These are phyloP conservation scores for Pterocles burchelli DNA, from an alignment of 2,113 vertebrate species.

Conservation along the genomic window DNA sequence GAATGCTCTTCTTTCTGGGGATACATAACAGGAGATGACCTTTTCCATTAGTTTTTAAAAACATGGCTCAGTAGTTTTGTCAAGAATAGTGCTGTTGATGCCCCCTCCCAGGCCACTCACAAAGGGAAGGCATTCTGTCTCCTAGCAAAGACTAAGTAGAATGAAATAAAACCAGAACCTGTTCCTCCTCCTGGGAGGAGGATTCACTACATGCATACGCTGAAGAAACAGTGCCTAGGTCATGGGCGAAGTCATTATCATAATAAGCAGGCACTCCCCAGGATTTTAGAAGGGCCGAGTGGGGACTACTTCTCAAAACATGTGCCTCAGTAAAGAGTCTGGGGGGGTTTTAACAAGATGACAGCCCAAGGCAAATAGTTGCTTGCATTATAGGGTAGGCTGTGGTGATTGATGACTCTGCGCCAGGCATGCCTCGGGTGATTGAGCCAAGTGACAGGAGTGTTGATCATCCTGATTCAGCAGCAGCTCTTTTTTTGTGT, in stretches of 20 bases:
- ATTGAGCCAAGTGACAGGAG: not conserved
- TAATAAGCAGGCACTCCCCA: not conserved
- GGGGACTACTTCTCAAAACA: not conserved
- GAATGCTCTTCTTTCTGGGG: not conserved
- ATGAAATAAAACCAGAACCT: not conserved
- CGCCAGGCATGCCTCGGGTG: not conserved
- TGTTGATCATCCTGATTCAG: constrained; percentile 25
- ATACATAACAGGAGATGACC: not conserved
- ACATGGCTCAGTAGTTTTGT: not conserved
- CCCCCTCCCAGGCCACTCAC: fast-evolving
- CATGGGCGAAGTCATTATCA: not conserved
- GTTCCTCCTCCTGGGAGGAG: not conserved
- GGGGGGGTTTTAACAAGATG: not conserved
- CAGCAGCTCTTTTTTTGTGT: not conserved
- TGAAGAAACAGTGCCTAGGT: not conserved
- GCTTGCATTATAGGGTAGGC: fast-evolving
- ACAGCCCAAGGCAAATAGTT: not conserved
- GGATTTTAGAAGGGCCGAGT: not conserved
- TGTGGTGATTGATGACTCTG: not conserved
- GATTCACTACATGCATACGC: fast-evolving
- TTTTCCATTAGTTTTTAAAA: not conserved
- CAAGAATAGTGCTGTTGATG: not conserved
- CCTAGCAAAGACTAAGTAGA: not conserved
- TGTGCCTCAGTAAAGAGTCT: not conserved
- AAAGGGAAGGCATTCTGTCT: not conserved